Evolutionary conservation across 2,888 invertebrate species (phyloP).

Genomic region (Sthenelais limicola): DNA sequence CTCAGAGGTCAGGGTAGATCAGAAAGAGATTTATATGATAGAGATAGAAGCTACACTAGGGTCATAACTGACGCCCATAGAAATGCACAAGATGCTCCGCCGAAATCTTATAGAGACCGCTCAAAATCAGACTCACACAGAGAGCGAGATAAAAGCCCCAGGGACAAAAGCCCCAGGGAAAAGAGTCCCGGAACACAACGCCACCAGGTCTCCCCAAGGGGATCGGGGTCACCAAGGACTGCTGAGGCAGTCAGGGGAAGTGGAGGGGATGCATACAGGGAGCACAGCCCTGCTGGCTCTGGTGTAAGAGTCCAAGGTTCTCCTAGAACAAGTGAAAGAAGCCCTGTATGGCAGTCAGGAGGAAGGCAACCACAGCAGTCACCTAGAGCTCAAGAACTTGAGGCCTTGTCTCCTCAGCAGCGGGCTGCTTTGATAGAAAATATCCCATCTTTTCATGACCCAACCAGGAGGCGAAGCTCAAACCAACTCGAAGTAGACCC

Average conservation of each 20-base stretch:
- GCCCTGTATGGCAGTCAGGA: too few species aligned
- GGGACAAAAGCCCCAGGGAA: too few species aligned
- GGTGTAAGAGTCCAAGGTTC: background rate
- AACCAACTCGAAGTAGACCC: constrained; percentile 21
- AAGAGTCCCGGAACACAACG: too few species aligned
- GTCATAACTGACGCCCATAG: background rate
- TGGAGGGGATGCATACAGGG: constrained; percentile 10
- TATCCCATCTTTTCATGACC: background rate
- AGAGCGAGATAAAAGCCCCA: too few species aligned
- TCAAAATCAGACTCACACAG: constrained; percentile 16
- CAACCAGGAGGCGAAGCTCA: background rate
- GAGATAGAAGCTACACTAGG: too few species aligned
- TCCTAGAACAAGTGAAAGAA: background rate
- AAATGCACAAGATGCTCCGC: background rate
- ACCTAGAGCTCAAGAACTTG: too few species aligned
- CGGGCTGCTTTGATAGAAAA: constrained; percentile 1
- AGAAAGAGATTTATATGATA: constrained; percentile 6
- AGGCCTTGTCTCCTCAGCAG: background rate
- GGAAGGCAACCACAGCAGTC: too few species aligned
- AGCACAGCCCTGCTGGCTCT: constrained; percentile 14
- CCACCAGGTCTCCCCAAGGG: background rate
- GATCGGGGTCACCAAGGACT: background rate
- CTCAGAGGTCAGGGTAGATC: constrained; percentile 8
- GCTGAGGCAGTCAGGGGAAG: background rate
- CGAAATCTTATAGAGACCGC: constrained; percentile 6